Evolutionary conservation across 92 coral and sea anemone species (phyloP).

Genomic region (Muricea muricata): DNA sequence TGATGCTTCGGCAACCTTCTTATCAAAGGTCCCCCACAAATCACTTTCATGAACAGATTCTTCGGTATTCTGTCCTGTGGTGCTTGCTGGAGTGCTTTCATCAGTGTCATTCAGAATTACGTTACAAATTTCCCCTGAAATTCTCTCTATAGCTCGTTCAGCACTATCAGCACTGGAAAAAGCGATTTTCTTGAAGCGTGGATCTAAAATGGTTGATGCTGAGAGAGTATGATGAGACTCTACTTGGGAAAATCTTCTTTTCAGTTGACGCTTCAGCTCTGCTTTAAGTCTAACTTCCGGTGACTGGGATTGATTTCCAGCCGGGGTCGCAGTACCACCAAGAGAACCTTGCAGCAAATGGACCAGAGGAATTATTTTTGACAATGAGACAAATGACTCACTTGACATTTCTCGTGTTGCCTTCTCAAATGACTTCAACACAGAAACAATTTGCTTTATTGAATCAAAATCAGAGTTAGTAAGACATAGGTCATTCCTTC

Average conservation of each 20-base stretch:
- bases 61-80: background rate
- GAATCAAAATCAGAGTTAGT: background rate
- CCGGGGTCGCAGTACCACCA: background rate
- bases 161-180: constrained; percentile 8
- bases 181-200: constrained; percentile 6
- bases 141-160: background rate
- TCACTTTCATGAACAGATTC: background rate
- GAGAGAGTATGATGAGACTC: background rate
- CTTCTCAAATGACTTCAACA: background rate
- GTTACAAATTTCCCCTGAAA: background rate
- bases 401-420: constrained; percentile 21
- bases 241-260: background rate
- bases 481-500: constrained; percentile 14
- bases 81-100: background rate
- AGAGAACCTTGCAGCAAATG: background rate
- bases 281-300: background rate
- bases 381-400: background rate
- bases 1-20: background rate
- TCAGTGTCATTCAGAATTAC: background rate
- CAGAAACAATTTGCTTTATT: background rate
- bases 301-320: background rate
- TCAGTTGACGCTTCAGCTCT: background rate
- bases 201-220: constrained; percentile 3
- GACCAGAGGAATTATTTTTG: background rate
- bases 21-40: constrained; percentile 12